Base-by-base conservation (phyloP, 2,888 invertebrate genomes). In the Acronicta leporina region DNA sequence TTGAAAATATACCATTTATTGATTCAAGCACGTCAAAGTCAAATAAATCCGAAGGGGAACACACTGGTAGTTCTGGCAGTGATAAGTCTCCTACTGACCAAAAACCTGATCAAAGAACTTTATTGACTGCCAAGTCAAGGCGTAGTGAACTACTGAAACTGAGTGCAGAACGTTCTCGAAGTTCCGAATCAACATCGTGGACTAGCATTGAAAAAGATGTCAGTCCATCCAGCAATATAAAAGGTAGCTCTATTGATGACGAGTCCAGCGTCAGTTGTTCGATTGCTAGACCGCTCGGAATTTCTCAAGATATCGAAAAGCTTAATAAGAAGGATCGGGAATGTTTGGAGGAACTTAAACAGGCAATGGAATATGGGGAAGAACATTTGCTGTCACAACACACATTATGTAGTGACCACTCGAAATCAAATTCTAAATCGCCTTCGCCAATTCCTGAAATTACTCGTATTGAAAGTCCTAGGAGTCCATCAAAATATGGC, bases 141-240 rank as follows among this genome's bases (percentile, higher is more conserved):
- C 92, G 95, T 55, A 92, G 92, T 65, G 96, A 96, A 78, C 82
- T 96, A 46, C 87, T 96, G 5, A 96, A 97, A 81, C 87, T 96
- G 25, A 97, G 96, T 73, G 96, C 96, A 1, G 97, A 97, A 83
- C 96, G 97, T 63, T 97, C 97, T 0, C 95, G 96, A 73, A 97
- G 97, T 78, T 97, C 97, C 2, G 97, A 97, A 80, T 96, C 96
- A 0, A 96, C 96, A 35, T 97, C 97, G 0, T 97, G 97, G 97
- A 97, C 97, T 0, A 97, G 96, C 78, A 96, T 96, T n/a, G 97
- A 97, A 83, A 96, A 96, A 85, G 96, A 96, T 82, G 91, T 93
- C 0, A 96, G 96, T 79, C 96, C 96, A 10, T 95, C 94, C 1
- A 93, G 94, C 75, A 94, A 95, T 61, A 95, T 96, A 63, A 96